These are phyloP conservation scores for Pelecanus crispus DNA, from an alignment of 2,113 vertebrate species.

Conservation along the genomic window DNA sequence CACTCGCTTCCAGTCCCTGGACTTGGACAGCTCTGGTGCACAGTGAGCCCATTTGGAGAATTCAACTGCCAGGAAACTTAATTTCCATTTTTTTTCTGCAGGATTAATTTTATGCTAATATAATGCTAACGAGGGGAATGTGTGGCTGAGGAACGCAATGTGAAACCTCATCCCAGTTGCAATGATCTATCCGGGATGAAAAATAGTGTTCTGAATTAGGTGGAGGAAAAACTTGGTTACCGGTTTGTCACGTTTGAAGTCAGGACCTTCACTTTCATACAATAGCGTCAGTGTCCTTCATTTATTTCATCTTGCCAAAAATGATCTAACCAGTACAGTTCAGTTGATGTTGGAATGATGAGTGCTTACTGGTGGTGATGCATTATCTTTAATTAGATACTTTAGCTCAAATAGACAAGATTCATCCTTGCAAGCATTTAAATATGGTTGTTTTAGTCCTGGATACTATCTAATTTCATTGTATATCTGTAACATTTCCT, in stretches of 20 bases:
- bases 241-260: not conserved
- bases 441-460: not conserved
- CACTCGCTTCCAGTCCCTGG: not conserved
- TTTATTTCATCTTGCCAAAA: not conserved
- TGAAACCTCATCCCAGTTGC: not conserved
- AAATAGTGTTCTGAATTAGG: not conserved
- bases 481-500: not conserved
- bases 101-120: not conserved
- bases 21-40: not conserved
- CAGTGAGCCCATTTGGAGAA: not conserved
- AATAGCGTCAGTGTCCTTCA: not conserved
- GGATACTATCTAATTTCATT: not conserved
- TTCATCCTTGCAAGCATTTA: not conserved
- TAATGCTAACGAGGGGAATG: not conserved
- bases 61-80: not conserved
- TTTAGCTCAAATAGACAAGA: not conserved
- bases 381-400: not conserved
- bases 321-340: not conserved
- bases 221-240: not conserved
- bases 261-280: not conserved
- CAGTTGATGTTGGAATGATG: not conserved
- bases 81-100: not conserved
- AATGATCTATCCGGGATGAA: not conserved
- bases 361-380: not conserved
- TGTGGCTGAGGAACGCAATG: not conserved